phyloP scores from a whole-genome alignment of 2,797 vertebrate genomes.

The Oreonectes daqikongensis region DNA sequence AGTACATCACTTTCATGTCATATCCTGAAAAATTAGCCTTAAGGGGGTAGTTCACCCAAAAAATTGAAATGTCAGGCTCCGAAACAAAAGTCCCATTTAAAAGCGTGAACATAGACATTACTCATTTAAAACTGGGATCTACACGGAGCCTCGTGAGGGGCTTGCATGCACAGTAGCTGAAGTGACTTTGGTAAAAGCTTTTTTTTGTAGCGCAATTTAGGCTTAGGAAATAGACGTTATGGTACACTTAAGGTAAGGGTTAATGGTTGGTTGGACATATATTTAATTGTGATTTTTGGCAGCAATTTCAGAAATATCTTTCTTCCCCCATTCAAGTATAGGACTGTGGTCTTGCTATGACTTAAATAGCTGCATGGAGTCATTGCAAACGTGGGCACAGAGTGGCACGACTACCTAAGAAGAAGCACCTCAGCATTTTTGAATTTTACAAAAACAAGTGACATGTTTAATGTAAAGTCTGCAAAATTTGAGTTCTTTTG shows the following conservation, averaged over 20 bases:
- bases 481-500: slow-evolving; percentile 37
- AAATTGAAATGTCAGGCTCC: background rate
- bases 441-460: background rate
- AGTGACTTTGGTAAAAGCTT: too few species aligned
- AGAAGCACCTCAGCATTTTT: background rate
- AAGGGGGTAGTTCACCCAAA: background rate
- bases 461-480: slow-evolving; percentile 4
- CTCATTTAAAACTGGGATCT: background rate
- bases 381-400: too few species aligned
- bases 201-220: too few species aligned
- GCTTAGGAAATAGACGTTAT: too few species aligned
- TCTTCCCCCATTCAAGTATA: too few species aligned
- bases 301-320: too few species aligned
- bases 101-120: background rate
- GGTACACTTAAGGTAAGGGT: too few species aligned
- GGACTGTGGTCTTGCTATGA: background rate
- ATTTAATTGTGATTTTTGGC: too few species aligned
- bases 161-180: too few species aligned
- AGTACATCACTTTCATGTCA: background rate
- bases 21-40: background rate
- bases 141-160: too few species aligned
- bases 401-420: background rate
- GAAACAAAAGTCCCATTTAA: slow-evolving; percentile 3
- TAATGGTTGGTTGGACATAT: too few species aligned
- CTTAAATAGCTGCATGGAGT: background rate